A percentile compares a stretch with the other conserved stretches of the same genome.
Conservation (phyloP, 30 jellyfish, hydroid and myxozoan species). For the Sanderia malayensis region DNA sequence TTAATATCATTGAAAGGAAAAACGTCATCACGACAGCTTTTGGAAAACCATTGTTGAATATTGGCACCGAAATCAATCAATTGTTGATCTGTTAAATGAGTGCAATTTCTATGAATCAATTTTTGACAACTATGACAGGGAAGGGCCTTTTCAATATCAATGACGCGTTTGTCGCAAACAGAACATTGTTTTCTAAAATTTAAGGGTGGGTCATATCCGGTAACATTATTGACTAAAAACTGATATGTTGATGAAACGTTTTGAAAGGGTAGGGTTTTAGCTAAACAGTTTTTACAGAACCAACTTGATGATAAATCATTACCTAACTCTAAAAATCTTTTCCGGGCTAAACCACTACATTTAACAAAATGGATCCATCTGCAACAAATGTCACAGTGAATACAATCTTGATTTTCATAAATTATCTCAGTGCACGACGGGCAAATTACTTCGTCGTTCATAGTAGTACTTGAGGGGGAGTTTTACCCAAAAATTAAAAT, state of each 20-base stretch:
- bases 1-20: constrained; percentile 18
- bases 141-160: not conserved
- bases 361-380: not conserved
- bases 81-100: not conserved
- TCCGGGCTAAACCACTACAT: not conserved
- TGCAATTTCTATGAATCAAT: not conserved
- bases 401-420: not conserved
- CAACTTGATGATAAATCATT: not conserved
- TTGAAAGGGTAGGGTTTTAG: not conserved
- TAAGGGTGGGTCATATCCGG: not conserved
- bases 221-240: not conserved
- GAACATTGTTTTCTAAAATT: not conserved
- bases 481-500: not conserved
- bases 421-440: not conserved
- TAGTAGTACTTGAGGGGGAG: not conserved
- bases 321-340: not conserved
- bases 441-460: not conserved
- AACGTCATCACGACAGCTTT: constrained; percentile 3
- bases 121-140: not conserved
- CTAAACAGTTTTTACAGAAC: not conserved
- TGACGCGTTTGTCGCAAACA: not conserved
- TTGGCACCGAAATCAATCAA: not conserved
- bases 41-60: not conserved
- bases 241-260: not conserved
- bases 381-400: not conserved